A percentile compares a stretch with the other conserved stretches of the same genome.
Evolutionary conservation across 1,140 invertebrate species (phyloP).

Genomic region (Zaprionus ghesquierei): DNA sequence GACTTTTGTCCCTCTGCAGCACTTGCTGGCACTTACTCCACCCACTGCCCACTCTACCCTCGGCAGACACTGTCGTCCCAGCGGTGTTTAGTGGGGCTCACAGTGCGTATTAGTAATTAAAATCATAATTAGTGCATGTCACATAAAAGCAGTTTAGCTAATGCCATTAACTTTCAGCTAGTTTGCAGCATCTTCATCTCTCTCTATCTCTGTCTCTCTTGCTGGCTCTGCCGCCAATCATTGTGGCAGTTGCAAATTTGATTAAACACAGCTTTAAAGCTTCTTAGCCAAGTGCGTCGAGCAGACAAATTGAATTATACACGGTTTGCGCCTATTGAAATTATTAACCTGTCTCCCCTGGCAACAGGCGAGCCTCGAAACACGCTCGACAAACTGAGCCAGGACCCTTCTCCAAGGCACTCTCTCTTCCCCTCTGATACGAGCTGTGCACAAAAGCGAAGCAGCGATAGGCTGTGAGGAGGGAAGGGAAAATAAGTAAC

Average conservation of each 20-base stretch:
- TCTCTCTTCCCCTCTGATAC: not conserved
- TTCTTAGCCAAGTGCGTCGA: not conserved
- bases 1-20: not conserved
- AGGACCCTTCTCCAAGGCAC: not conserved
- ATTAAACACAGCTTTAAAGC: not conserved
- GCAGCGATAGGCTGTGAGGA: not conserved
- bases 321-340: not conserved
- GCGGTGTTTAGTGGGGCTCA: conserved; percentile 29
- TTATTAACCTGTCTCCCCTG: conserved; percentile 10
- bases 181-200: not conserved
- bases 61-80: not conserved
- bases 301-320: conserved; percentile 2
- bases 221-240: not conserved
- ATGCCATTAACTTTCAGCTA: conserved; percentile 15
- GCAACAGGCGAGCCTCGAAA: not conserved
- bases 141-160: conserved; percentile 41
- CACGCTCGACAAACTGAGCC: too few relatives aligned
- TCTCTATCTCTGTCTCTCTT: not conserved
- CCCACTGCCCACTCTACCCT: too few relatives aligned
- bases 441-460: not conserved
- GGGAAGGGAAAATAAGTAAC: not conserved
- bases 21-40: conserved; percentile 3
- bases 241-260: not conserved
- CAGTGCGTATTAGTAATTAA: conserved; percentile 52
- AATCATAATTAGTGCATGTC: conserved; percentile 41